phyloP scores from a whole-genome alignment of 2,113 vertebrate species.

The Scatophagus argus region DNA sequence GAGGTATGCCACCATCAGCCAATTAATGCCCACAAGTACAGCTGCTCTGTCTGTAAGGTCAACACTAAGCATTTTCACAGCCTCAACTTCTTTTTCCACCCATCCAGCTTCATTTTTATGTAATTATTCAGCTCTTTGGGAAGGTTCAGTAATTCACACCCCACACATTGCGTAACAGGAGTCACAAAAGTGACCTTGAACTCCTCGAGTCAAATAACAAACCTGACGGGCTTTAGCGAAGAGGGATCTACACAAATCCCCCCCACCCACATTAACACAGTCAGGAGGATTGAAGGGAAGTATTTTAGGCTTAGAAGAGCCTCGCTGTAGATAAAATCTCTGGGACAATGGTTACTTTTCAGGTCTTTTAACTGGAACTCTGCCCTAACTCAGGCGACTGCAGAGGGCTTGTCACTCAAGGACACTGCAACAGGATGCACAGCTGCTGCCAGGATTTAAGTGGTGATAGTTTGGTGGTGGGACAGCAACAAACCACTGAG shows the following conservation, averaged over 20 bases:
- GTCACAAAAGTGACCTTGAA: conserved; percentile 40
- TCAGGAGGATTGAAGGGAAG: conserved; percentile 12
- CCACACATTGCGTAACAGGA: conserved; percentile 47
- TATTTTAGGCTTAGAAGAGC: conserved; percentile 44
- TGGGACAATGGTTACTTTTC: conserved; percentile 28
- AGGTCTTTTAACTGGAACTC: conserved; percentile 34
- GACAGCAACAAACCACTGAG: background rate
- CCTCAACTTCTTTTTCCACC: background rate
- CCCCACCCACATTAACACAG: conserved; percentile 35
- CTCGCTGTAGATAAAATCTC: conserved; percentile 40
- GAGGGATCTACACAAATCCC: conserved; percentile 46
- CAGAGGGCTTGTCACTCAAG: conserved; percentile 24
- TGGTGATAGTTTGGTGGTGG: background rate
- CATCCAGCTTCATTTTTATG: background rate
- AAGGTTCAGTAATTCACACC: conserved; percentile 56
- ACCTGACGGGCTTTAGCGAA: conserved; percentile 8
- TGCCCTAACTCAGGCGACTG: background rate
- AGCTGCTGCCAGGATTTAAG: conserved; percentile 32
- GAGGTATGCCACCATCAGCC: conserved; percentile 71
- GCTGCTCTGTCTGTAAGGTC: conserved; percentile 44
- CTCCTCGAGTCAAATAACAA: conserved; percentile 34
- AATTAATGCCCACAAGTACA: conserved; percentile 66
- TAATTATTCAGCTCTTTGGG: conserved; percentile 48
- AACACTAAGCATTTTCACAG: conserved; percentile 46
- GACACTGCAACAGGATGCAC: conserved; percentile 39